Evolutionary conservation across 2,797 vertebrate species (phyloP).

Genomic region (Phyllotis vaccarum): DNA sequence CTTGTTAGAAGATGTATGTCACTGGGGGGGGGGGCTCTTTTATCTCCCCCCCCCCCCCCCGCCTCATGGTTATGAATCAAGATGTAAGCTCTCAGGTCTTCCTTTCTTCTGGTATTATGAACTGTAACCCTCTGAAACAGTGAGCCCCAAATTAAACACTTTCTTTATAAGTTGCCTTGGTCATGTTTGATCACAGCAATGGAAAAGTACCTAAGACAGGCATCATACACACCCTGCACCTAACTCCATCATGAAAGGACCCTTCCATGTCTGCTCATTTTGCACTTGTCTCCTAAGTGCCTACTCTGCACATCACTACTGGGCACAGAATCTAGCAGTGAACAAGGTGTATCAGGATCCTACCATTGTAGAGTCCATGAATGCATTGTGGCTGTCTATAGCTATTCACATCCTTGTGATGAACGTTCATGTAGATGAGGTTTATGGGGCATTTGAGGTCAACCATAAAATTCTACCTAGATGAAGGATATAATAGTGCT

Average conservation of each 20-base stretch:
- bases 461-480: background rate
- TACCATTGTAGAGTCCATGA: fast-evolving
- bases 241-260: background rate
- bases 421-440: background rate
- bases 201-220: background rate
- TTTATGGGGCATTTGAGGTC: background rate
- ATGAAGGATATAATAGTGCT: background rate
- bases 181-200: background rate
- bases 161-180: too few species aligned
- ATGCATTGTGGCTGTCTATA: background rate
- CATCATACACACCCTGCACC: background rate
- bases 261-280: background rate
- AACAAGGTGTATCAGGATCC: background rate
- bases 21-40: too few species aligned
- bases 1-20: background rate
- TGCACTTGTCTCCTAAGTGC: background rate
- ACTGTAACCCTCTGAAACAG: background rate
- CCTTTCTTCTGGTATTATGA: background rate
- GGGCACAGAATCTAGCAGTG: background rate
- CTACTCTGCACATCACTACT: background rate
- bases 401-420: background rate
- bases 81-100: background rate
- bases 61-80: background rate
- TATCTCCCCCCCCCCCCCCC: background rate
- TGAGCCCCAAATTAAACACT: background rate